Base-by-base conservation (phyloP, 2,888 invertebrate genomes). In the Dryobotodes eremita region DNA sequence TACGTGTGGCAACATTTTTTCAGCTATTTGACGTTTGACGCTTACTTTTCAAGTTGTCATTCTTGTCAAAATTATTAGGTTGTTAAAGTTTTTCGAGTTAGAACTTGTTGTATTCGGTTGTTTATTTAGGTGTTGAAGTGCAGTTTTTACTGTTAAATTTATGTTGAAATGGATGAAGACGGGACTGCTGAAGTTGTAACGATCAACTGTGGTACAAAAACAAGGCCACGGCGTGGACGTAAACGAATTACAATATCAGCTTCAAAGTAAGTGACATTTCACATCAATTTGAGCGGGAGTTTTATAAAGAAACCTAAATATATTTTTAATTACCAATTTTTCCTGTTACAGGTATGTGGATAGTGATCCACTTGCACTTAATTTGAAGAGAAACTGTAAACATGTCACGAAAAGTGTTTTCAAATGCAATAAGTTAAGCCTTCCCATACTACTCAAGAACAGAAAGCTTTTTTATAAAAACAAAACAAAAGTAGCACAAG, bases 401-500 rank as follows among this genome's bases (percentile, higher is more conserved):
- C 57, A n/a, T 59, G 57, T 2, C n/a, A 0, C 57, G 57, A 59
- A 59, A 59, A 59, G 57, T 59, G 57, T 59, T 59, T 59, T 59
- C n/a, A 59, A 59, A 59, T 59, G 57, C 57, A 59, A 59, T 59
- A 59, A 59, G 57, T 59, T n/a, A 59, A 59, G 57, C n/a, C 57
- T 59, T 59, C n/a, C n/a, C 57, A 59, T n/a, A 55, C 4, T 59
- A 59, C n/a, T 59, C 57, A 59, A 59, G 13, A 59, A 59, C n/a
- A 59, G 13, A 59, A 59, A 59, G 57, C n/a, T 59, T 59, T n/a
- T 59, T 59, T 59, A n/a, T 59, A 15, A n/a, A 59, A 59, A n/a
- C n/a, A 59, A 59, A 55, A 23, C 55, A 55, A 59, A 59, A 59
- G 57, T 59, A n/a, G 57, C 57, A 59, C n/a, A n/a, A 59, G 57